Base-by-base conservation (phyloP, 1,140 invertebrate genomes). In the Drosophila pectinifera region DNA sequence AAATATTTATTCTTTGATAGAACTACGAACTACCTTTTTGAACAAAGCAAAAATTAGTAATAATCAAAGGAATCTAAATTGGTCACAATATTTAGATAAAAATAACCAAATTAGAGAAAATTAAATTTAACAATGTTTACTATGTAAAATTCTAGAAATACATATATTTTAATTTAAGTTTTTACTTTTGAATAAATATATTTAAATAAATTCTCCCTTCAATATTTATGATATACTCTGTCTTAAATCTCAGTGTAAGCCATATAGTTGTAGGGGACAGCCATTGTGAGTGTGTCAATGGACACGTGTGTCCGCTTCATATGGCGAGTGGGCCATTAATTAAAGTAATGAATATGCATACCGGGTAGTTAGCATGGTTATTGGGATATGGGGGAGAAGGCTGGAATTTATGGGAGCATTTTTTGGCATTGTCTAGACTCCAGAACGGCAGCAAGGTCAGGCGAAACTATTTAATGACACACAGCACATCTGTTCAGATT, bases 291-390 rank as follows among this genome's bases (percentile, higher is more conserved):
- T 51, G 56, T 62, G 73, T 7, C 70, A 41, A 39, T 43, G 45
- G 61, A 28, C 77, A 78, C 73, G 78, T 88, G 83, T 61, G 83
- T 61, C 20, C 28, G 53, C 77, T 68, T 61, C 74, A 69, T 65
- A 73, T 69, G 48, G 5, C 38, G 38, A 51, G 41, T 63, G 26
- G 34, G 24, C 1, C 76, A 59, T 68, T 68, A 68, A 76, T 76
- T 76, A 76, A 76, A 16, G 28, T 59, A 59, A 68, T 76, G 72
- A 75, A 53, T 75, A 75, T 75, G 51, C 59, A 57, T 43, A 48
- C 10, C 45, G 43, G 36, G 24, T 10, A 43, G 31, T 18, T 48
- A n/a, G 24, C 11, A 20, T 34, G 28, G 48, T 34, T 51, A 51
- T 34, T 20, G 20, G 57, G n/a, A n/a, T 31, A 31, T 3, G 28